phyloP scores from a whole-genome alignment of 2,113 vertebrate species.

The Procavia capensis region DNA sequence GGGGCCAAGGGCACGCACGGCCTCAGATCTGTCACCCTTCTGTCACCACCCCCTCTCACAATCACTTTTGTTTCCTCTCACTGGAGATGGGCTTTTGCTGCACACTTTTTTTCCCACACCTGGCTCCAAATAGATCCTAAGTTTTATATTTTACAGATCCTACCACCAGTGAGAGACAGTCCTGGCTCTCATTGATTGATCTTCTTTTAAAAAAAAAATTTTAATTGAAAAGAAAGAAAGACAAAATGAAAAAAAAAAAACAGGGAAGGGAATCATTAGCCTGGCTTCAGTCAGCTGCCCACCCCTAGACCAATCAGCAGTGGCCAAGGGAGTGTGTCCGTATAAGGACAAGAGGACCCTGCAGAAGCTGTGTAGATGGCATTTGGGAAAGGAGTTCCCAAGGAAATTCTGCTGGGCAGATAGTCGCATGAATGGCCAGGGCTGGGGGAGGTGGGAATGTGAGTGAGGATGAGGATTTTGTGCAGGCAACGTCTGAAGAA shows the following conservation, averaged over 20 bases:
- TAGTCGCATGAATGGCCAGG: not conserved
- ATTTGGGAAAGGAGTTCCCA: not conserved
- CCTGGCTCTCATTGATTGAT: not conserved
- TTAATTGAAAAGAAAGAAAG: not conserved
- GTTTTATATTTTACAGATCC: slow-evolving; percentile 29
- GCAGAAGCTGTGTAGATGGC: not conserved
- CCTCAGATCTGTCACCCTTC: not conserved
- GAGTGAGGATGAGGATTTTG: not conserved
- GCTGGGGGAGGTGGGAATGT: not conserved
- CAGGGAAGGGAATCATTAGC: not conserved
- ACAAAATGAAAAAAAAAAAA: not conserved
- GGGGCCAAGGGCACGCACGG: not conserved
- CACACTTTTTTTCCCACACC: not conserved
- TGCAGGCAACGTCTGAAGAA: not conserved
- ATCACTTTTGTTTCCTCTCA: not conserved
- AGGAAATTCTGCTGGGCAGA: not conserved
- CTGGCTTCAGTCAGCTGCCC: not conserved
- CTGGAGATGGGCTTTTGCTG: not conserved
- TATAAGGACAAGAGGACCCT: not conserved
- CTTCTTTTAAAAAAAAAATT: not conserved
- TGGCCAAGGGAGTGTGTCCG: not conserved
- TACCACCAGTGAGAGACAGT: not conserved
- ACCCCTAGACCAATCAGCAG: not conserved
- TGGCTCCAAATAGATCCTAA: not conserved
- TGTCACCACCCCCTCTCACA: not conserved